Evolutionary conservation across 2,113 vertebrate species (phyloP), one percentile per base, ranked within the genome.

Genomic region (Salvelinus alpinus): DNA sequence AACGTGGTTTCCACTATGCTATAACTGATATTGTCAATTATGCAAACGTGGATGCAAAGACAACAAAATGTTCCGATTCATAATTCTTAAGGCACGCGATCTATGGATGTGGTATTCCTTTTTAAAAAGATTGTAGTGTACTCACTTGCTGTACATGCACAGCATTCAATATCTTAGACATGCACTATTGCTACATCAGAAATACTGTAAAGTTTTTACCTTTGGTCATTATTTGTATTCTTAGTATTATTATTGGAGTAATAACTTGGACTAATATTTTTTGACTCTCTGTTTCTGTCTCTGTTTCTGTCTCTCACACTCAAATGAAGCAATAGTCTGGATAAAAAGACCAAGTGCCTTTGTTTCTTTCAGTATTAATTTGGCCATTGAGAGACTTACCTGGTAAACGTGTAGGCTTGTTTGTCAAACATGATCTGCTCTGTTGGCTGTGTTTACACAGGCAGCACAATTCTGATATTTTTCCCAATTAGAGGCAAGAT

Each of bases 311-410:
- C 70, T 86, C 24, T 86, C 73, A 60, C 86, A 81, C 79, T 59
- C 64, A 27, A 82, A 78, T 71, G 77, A 86, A 81, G 73, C 80
- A 81, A 66, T 73, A 68, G 64, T 82, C 82, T 84, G 78, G 82
- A 79, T 71, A 78, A 70, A 78, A 88, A 77, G 71, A 84, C 88
- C 72, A 91, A 92, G 90, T 93, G 89, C 92, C 91, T 92, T 90
- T 91, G 25, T 80, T 81, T 83, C 16, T 73, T 77, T 89, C 83
- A 77, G 31, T 84, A 78, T 67, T 66, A 22, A 73, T 27, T 88
- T 79, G 47, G 25, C 18, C 18, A 5, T 27, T 38, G 20, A 4
- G 66, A 5, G 31, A 68, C 29, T 38, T 20, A 20, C 29, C 6
- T 38, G 31, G 25, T 57, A 57, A 57, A 57, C 20, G 54, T 57